Conservation (phyloP, 2,888 invertebrate species). For the Scaptomyza polygonia region DNA sequence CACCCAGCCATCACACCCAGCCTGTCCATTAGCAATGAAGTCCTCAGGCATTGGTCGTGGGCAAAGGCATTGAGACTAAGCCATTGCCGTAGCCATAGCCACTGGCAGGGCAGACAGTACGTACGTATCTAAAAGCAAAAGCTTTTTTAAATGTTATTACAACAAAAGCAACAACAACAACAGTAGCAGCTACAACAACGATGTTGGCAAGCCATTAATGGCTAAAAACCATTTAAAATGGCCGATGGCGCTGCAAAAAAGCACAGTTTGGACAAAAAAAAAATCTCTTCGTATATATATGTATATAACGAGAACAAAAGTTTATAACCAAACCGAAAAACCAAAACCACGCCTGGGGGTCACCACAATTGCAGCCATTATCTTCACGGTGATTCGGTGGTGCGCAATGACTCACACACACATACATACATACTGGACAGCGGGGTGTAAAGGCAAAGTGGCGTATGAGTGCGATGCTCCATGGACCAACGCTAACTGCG, state of each 20-base stretch:
- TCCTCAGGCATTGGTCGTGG: constrained; percentile 48
- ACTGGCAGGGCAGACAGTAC: constrained; percentile 33
- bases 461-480: constrained; percentile 65
- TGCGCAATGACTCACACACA: constrained; percentile 39
- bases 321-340: constrained; percentile 76
- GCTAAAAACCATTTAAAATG: constrained; percentile 76
- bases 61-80: constrained; percentile 28
- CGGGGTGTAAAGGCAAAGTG: constrained; percentile 32
- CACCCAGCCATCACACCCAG: not conserved
- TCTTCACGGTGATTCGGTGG: constrained; percentile 65
- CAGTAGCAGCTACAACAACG: constrained; percentile 23
- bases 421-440: constrained; percentile 16
- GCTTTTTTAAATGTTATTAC: constrained; percentile 79
- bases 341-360: constrained; percentile 78
- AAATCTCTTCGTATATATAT: too few relatives aligned
- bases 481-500: constrained; percentile 58
- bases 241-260: constrained; percentile 65
- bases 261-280: constrained; percentile 34
- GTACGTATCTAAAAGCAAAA: constrained; percentile 66
- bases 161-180: constrained; percentile 38
- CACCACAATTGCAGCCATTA: constrained; percentile 80
- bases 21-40: constrained; percentile 64
- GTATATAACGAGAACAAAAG: constrained; percentile 61
- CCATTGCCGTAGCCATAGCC: constrained; percentile 27
- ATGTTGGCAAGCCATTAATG: constrained; percentile 64